These are phyloP conservation scores for Macaria liturata DNA, from an alignment of 2,888 invertebrate species.

Conservation along the genomic window DNA sequence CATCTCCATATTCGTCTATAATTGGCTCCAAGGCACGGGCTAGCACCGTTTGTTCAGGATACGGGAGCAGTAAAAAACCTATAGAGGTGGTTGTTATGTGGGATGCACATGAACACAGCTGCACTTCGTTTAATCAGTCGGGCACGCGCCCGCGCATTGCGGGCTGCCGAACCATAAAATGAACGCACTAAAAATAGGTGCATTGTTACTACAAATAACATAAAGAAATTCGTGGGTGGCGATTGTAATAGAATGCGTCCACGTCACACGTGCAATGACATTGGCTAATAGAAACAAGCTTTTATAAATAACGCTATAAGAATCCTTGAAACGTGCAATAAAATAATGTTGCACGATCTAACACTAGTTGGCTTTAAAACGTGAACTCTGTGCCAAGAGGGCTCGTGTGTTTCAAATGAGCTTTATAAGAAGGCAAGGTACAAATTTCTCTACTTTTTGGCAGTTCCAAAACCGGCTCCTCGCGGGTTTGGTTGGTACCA, in stretches of 20 bases:
- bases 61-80: conserved; percentile 23
- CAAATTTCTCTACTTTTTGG: conserved; percentile 26
- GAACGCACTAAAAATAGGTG: conserved; percentile 9
- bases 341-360: conserved; percentile 3
- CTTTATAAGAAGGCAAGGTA: conserved; percentile 21
- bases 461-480: conserved; percentile 27
- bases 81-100: neutral
- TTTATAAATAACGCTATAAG: conserved; percentile 9
- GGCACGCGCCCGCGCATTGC: conserved; percentile 17
- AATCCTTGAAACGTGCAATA: conserved; percentile 6
- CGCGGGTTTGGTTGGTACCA: conserved; percentile 25
- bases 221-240: conserved; percentile 12
- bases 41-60: conserved; percentile 34
- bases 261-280: conserved; percentile 5
- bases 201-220: conserved; percentile 4
- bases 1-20: conserved; percentile 18
- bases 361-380: conserved; percentile 1
- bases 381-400: conserved; percentile 14
- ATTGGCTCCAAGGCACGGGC: conserved; percentile 10
- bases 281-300: conserved; percentile 11
- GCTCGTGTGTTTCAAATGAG: conserved; percentile 20
- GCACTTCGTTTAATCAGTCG: conserved; percentile 4
- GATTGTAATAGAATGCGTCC: conserved; percentile 4
- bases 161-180: conserved; percentile 7
- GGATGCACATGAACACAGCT: conserved; percentile 13